Conservation (phyloP, 2,113 vertebrate species). For the Ceyx cyanopectus region DNA sequence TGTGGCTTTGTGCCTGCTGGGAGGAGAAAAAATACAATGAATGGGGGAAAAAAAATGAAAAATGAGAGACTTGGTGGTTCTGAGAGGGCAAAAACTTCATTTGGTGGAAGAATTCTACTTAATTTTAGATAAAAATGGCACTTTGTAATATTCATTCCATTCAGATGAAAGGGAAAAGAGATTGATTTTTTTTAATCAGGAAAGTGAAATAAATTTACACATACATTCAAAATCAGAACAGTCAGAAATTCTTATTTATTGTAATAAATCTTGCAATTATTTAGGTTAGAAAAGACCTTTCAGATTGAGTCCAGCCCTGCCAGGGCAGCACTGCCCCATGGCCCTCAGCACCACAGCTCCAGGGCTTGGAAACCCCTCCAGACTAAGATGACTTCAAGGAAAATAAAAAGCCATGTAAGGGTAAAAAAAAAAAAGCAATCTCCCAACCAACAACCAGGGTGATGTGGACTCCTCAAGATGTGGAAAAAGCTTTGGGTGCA, state of each 20-base stretch:
- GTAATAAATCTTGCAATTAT: neutral
- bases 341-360: neutral
- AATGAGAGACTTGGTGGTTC: neutral
- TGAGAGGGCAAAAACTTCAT: neutral
- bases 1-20: neutral
- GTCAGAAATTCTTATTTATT: neutral
- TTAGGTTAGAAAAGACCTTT: no score
- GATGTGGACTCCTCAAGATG: neutral
- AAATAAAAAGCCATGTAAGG: neutral
- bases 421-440: neutral
- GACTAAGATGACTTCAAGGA: neutral
- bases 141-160: neutral
- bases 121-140: neutral
- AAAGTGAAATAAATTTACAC: neutral
- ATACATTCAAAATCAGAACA: neutral
- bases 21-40: neutral
- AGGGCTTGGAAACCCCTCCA: neutral
- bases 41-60: neutral
- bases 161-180: neutral
- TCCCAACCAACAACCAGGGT: neutral
- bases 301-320: no score
- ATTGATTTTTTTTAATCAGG: neutral
- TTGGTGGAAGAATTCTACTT: neutral
- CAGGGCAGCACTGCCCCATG: neutral
- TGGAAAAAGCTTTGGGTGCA: slow-evolving; percentile 1